Evolutionary conservation across 2,113 vertebrate species (phyloP).

Genomic region (Mustela lutreola): DNA sequence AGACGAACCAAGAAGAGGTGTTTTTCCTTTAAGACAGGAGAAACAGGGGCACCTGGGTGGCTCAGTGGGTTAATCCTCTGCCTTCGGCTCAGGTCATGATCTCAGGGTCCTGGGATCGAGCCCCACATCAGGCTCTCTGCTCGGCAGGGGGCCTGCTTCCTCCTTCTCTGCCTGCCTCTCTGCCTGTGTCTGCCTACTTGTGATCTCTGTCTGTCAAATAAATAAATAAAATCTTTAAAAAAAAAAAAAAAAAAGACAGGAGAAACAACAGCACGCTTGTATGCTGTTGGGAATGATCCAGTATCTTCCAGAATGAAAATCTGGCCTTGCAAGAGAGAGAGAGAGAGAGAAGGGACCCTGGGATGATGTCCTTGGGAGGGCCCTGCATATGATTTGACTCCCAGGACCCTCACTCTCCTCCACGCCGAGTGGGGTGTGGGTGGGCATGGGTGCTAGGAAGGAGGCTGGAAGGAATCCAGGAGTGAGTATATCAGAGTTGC

Average conservation of each 20-base stretch:
- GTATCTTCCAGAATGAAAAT: background rate
- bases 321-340: background rate
- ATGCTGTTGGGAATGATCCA: background rate
- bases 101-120: too few relatives aligned
- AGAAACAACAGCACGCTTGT: background rate
- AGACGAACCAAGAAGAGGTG: background rate
- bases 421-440: accelerated
- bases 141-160: too few relatives aligned
- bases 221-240: too few relatives aligned
- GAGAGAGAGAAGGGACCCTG: background rate
- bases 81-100: too few relatives aligned
- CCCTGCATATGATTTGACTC: background rate
- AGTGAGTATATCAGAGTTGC: background rate
- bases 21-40: background rate
- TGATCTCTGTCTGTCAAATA: too few relatives aligned
- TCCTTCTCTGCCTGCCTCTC: too few relatives aligned
- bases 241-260: background rate
- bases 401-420: background rate
- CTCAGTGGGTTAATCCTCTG: too few relatives aligned
- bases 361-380: background rate
- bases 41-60: too few relatives aligned
- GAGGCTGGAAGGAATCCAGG: background rate
- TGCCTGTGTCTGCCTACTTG: too few relatives aligned
- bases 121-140: too few relatives aligned
- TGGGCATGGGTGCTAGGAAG: too few relatives aligned